Evolutionary conservation across 2,113 vertebrate genomes (phyloP), one percentile per base, ranked within the genome.

Genomic region (Puffinus mauretanicus): DNA sequence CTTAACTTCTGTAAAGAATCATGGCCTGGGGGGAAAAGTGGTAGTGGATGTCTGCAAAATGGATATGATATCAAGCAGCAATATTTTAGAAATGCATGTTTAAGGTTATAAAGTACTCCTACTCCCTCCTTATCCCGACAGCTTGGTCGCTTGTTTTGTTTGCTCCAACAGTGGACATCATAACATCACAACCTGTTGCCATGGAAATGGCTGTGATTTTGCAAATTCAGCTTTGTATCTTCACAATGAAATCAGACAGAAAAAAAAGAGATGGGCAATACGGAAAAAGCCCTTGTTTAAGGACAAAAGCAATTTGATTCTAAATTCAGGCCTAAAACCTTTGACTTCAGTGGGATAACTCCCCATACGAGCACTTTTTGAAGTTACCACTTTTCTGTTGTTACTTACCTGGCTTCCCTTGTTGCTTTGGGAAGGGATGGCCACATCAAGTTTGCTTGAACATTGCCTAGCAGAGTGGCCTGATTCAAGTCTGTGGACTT

Each of bases 141-240:
- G 71, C 55, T 61, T 3, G 3, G 54, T 36, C 1, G 1, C 38
- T 71, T 71, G 34, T 79, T 94, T 91, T 84, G 25, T 69, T 89
- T 93, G 77, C 77, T 76, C 44, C 61, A 61, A 8, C 61, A 66
- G 44, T 93, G 86, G 89, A 60, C 86, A 82, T 85, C 65, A 42
- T 29, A 96, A 91, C 77, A 94, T 79, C 73, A 54, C 77, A 29
- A 69, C 82, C 88, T 91, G 91, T 96, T 95, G 86, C 91, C 93
- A 95, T 87, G 95, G 96, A 82, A 96, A 94, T 94, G 36, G 54
- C 60, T 91, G 52, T 65, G 86, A 91, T 92, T 92, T 96, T 88
- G 77, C 27, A 91, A 91, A 91, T 93, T 96, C 91, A 65, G 54
- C 93, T 91, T 72, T 65, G 69, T 72, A 47, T 69, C 66, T 86